phyloP scores from a whole-genome alignment of 2,113 vertebrate species.

The Girardinichthys multiradiatus region DNA sequence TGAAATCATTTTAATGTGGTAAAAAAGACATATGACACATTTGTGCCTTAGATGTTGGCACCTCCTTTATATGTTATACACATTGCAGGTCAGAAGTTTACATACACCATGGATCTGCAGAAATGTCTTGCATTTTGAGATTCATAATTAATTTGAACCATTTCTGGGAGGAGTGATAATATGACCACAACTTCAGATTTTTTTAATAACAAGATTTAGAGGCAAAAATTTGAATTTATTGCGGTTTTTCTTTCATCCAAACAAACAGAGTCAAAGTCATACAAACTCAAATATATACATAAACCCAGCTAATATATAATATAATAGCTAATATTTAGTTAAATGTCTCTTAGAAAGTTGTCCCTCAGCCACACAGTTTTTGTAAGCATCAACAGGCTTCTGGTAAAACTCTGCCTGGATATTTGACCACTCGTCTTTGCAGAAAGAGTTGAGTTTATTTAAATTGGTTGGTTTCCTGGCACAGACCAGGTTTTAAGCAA shows the following conservation, averaged over 20 bases:
- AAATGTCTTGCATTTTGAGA: too few relatives aligned
- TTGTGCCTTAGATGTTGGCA: too few relatives aligned
- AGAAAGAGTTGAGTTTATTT: neutral
- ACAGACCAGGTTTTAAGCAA: neutral
- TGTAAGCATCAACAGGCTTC: neutral
- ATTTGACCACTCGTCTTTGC: neutral
- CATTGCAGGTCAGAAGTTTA: too few relatives aligned
- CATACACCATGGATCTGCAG: too few relatives aligned
- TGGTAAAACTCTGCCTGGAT: neutral
- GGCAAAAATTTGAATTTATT: neutral
- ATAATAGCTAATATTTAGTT: neutral
- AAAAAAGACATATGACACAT: too few relatives aligned
- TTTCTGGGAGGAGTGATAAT: too few relatives aligned
- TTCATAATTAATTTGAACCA: too few relatives aligned
- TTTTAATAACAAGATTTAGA: too few relatives aligned
- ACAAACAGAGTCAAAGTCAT: neutral
- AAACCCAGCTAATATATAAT: too few relatives aligned
- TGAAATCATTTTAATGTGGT: neutral
- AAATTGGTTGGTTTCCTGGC: neutral
- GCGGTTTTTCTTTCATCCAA: neutral
- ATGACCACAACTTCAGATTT: too few relatives aligned
- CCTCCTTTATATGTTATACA: too few relatives aligned
- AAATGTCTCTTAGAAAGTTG: neutral
- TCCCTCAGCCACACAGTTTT: neutral
- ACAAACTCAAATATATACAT: neutral